These are phyloP conservation scores for Pycnonotus jocosus DNA, from an alignment of 2,113 vertebrate genomes.

Conservation along the genomic window DNA sequence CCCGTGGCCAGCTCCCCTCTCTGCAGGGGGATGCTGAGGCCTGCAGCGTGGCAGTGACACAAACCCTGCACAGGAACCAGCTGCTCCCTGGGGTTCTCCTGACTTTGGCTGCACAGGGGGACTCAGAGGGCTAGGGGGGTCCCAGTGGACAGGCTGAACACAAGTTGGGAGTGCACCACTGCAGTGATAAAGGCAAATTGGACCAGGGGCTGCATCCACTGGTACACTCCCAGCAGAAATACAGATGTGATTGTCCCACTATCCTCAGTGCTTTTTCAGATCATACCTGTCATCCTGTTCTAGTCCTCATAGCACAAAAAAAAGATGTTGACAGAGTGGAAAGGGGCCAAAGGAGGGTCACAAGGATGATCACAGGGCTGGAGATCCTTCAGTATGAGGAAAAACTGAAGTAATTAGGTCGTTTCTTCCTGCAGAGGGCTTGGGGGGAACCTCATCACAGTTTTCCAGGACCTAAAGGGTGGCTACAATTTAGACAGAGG, in stretches of 20 bases:
- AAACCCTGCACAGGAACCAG: not conserved
- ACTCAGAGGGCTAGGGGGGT: not conserved
- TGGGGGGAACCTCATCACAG: not conserved
- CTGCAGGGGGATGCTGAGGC: not conserved
- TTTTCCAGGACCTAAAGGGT: not conserved
- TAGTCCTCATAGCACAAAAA: not conserved
- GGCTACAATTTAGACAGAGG: not conserved
- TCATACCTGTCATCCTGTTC: not conserved
- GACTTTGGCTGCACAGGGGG: not conserved
- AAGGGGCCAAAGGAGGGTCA: not conserved
- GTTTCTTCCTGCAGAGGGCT: not conserved
- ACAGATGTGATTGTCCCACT: not conserved
- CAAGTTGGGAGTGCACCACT: fast-evolving
- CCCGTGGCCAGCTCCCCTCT: not conserved
- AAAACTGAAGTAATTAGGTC: not conserved
- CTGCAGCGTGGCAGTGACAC: not conserved
- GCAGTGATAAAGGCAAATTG: not conserved
- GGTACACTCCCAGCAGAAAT: not conserved
- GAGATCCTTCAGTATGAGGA: not conserved
- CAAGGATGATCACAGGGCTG: not conserved
- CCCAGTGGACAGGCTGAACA: not conserved
- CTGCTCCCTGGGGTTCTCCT: not conserved
- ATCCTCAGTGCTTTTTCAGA: not conserved
- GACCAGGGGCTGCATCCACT: not conserved
- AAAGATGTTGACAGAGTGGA: not conserved